Evolutionary conservation across 2,113 vertebrate genomes (phyloP).

Genomic region (Thryonomys swinderianus): DNA sequence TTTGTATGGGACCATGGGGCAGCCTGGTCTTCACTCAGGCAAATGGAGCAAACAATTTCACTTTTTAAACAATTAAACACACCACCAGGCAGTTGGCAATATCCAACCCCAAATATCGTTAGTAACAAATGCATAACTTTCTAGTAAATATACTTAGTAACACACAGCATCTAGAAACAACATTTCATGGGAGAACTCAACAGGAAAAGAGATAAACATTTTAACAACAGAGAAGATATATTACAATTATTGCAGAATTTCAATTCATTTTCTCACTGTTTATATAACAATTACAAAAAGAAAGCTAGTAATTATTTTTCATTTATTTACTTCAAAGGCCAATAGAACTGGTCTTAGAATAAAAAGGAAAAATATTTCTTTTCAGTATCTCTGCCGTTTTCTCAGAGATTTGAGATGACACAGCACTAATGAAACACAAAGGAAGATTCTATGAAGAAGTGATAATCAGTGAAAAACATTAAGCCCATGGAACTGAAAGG

Average conservation of each 20-base stretch:
- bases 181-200: neutral
- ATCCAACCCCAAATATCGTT: neutral
- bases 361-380: neutral
- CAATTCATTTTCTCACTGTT: neutral
- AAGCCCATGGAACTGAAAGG: neutral
- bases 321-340: neutral
- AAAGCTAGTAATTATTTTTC: neutral
- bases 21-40: neutral
- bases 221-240: neutral
- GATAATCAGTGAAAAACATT: neutral
- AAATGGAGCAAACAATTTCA: neutral
- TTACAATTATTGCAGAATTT: neutral
- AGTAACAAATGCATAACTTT: neutral
- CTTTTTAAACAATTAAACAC: neutral
- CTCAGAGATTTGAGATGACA: neutral
- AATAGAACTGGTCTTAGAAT: neutral
- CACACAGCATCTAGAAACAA: neutral
- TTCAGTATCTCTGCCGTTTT: neutral
- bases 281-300: neutral
- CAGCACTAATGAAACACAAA: neutral
- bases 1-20: neutral
- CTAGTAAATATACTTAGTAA: neutral
- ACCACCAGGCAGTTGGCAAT: neutral
- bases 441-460: neutral
- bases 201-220: neutral